Base-by-base conservation (phyloP, 2,888 invertebrate genomes). In the Dicyrtomina minuta region DNA sequence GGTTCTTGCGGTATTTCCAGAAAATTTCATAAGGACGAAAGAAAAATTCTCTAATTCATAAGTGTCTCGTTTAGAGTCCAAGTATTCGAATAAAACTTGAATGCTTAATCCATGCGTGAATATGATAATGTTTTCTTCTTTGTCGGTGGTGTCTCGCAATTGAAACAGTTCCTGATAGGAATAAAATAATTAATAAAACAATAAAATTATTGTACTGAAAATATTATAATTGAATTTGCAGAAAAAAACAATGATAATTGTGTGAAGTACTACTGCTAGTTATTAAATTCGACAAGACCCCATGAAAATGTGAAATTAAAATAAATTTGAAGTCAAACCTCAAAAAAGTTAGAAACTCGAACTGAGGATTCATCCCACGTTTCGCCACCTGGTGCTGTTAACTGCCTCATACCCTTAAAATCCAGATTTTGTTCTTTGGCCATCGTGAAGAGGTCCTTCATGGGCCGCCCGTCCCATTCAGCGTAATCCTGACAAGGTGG, bases 331-430 rank as follows among this genome's bases (percentile, higher is more conserved):
- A 46, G 8, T 46, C 13, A 22, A 27, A 65, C 65, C 65, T 65
- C 5, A 20, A 65, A 65, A 65, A 65, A 65, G 13, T 10, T 15
- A 10, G 39, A 20, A 17, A 53, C 24, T 24, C 65, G 1, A 3
- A 10, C 8, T 12, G 27, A 10, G 26, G 65, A 17, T 15, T 39
- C 53, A 2, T 53, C 39, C 17, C 41, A 65, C 20, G 53, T 65
- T 65, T 65, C 65, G 17, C 65, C 65, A 20, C 41, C 65, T 12
- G 65, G 65, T 22, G 65, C 33, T 10, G 1, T 53, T 13, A 65
- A 13, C 4, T 53, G 17, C 53, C 8, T 5, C 26, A 51, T n/a
- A n/a, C n/a, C n/a, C n/a, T n/a, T n/a, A n/a, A n/a, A n/a, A 4
- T 33, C 3, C 1, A 65, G 15, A 6, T 65, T 65, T 20, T 53